Percentiles rank a stretch among this genome's conserved stretches.
These are phyloP conservation scores for Atethmia centrago DNA, from an alignment of 2,888 invertebrate genomes.

Conservation along the genomic window DNA sequence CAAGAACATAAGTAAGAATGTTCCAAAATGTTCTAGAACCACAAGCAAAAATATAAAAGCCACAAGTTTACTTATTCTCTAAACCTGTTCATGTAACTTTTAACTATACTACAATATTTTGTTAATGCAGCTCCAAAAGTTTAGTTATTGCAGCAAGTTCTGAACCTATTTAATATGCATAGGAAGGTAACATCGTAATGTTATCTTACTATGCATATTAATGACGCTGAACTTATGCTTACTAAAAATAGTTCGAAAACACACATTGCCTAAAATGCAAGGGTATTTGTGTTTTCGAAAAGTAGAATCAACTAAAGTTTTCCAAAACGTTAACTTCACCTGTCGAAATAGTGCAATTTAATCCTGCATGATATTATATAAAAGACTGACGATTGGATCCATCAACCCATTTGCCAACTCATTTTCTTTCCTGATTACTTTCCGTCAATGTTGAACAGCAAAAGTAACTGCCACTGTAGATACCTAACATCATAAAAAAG, in stretches of 20 bases:
- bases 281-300: no score
- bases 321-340: neutral
- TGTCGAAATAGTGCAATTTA: neutral
- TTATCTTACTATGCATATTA: slow-evolving; percentile 53
- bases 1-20: no score
- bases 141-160: slow-evolving; percentile 30
- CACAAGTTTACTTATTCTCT: neutral
- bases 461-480: neutral
- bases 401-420: no score
- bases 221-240: slow-evolving; percentile 23
- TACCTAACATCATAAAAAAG: neutral
- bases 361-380: neutral
- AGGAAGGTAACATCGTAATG: slow-evolving; percentile 35
- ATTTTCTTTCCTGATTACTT: no score
- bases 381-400: neutral
- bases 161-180: slow-evolving; percentile 48
- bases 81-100: slow-evolving; percentile 6
- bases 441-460: neutral
- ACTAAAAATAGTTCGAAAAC: slow-evolving; percentile 19
- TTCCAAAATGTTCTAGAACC: neutral
- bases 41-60: neutral
- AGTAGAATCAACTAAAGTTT: neutral
- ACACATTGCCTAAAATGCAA: slow-evolving; percentile 11
- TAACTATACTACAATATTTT: slow-evolving; percentile 31
- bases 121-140: slow-evolving; percentile 28